Evolutionary conservation across 2,113 vertebrate species (phyloP).

Genomic region (Oreocharis arfaki): DNA sequence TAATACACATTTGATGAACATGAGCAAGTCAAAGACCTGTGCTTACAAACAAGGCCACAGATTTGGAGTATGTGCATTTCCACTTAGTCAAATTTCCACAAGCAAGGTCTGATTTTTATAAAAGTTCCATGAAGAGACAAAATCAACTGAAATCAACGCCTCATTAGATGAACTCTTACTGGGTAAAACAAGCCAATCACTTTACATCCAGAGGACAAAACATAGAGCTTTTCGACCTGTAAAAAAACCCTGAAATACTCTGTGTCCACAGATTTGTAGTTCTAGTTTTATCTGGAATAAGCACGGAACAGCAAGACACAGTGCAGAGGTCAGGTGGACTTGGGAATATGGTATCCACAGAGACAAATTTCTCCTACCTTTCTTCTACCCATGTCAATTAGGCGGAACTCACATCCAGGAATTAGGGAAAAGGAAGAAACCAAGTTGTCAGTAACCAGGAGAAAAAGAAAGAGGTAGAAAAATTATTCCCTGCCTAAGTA

Average conservation of each 20-base stretch:
- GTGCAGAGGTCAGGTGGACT: not conserved
- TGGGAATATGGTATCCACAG: not conserved
- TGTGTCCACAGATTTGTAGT: not conserved
- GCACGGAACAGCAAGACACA: not conserved
- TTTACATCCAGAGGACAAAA: not conserved
- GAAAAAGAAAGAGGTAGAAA: constrained; percentile 44
- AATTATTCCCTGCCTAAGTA: constrained; percentile 31
- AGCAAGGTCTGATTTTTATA: not conserved
- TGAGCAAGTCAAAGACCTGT: not conserved
- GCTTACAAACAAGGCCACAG: not conserved
- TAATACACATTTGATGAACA: not conserved
- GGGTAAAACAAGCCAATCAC: not conserved
- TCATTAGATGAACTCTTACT: not conserved
- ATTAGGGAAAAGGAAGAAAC: constrained; percentile 42
- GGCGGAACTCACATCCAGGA: constrained; percentile 31
- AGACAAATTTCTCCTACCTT: constrained; percentile 45
- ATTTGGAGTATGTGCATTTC: accelerated
- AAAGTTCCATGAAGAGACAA: not conserved
- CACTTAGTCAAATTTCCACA: not conserved
- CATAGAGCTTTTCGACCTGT: not conserved
- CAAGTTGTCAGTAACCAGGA: constrained; percentile 43
- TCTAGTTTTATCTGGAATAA: not conserved
- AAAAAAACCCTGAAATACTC: not conserved
- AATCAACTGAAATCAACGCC: not conserved
- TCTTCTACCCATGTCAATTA: constrained; percentile 46